Evolutionary conservation across 1,140 invertebrate species (phyloP), one percentile per base, ranked within the genome.

Genomic region (Adelges cooleyi): DNA sequence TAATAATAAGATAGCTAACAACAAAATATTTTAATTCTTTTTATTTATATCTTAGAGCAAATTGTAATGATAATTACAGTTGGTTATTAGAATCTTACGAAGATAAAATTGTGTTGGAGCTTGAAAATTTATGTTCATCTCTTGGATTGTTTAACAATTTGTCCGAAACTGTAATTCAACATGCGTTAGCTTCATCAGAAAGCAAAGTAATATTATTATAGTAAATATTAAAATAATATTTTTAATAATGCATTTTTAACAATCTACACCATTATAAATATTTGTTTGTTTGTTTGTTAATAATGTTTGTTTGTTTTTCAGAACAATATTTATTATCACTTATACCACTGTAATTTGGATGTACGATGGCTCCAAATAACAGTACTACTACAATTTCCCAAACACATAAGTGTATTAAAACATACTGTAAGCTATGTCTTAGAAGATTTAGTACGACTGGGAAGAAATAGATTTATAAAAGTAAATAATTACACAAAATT

Each of bases 281-380:
- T 44, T 44, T 44, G n/a, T 44, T n/a, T 44, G 3, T 44, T 44
- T 44, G 40, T 44, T n/a, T 44, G 3, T 44, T 44, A n/a, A 17
- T 29, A 0, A 44, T 44, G 17, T 48, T 15, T 20, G 2, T 48
- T 20, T 18, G 44, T 20, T 62, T 62, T 46, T 23, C 17, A 62
- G 56, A 62, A 62, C 29, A 62, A 62, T 9, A 62, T 48, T 15
- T 48, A 62, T 9, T 62, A 62, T 33, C 56, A 62, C 17, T 46
- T 62, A 29, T 62, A 62, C n/a, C 56, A 62, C 46, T 62, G 56
- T 20, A 40, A 46, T 62, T 62, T 62, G 17, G 56, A 62, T 29
- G 13, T 62, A 48, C 44, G 40, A 4, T 62, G 56, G 56, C 44
- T 62, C 46, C 42, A 46, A 48, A 29, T 62, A 48, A 20, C 40